Conservation (phyloP, 2,797 vertebrate genomes). For the Syngnathus acus region DNA sequence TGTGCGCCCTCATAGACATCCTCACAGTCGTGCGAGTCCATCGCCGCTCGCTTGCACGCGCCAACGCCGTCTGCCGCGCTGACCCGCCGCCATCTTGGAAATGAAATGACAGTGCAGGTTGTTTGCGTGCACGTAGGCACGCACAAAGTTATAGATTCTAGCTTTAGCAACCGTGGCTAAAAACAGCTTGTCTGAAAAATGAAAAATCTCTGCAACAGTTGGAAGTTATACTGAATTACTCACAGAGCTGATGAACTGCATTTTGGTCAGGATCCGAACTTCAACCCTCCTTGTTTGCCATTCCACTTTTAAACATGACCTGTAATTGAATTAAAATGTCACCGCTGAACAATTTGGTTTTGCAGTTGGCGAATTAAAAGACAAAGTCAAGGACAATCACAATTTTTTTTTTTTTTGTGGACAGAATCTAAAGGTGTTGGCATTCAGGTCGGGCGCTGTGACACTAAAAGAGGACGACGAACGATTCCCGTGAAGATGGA, state of each 20-base stretch:
- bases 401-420: neutral
- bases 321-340: neutral
- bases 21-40: conserved; percentile 37
- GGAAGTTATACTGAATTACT: no score
- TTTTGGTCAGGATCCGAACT: no score
- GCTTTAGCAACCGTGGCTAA: no score
- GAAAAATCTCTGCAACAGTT: no score
- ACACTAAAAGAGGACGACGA: conserved; percentile 11
- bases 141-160: neutral
- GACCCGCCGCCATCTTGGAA: conserved; percentile 55
- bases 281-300: neutral
- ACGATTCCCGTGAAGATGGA: conserved; percentile 34
- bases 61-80: conserved; percentile 50
- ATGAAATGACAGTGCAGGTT: conserved; percentile 64
- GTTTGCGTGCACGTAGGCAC: conserved; percentile 26
- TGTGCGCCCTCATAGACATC: conserved; percentile 19
- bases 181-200: no score
- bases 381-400: neutral
- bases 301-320: neutral
- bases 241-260: no score
- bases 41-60: conserved; percentile 35
- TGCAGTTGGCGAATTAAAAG: neutral
- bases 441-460: neutral
- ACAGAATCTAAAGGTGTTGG: neutral
- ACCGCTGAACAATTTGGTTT: neutral